phyloP scores from a whole-genome alignment of 2,888 invertebrate species.

The Eristalis pertinax region DNA sequence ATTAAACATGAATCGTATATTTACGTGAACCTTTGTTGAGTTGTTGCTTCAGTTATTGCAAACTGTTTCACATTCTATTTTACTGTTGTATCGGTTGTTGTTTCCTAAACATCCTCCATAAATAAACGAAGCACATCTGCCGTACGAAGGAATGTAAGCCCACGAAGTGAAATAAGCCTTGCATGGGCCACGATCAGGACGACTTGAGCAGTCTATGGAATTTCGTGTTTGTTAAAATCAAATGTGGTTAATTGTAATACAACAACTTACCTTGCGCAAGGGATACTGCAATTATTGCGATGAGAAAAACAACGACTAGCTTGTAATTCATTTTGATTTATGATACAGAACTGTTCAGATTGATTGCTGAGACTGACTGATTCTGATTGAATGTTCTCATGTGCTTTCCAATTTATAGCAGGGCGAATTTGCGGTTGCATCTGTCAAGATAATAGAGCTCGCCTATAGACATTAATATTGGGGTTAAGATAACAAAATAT shows the following conservation, averaged over 20 bases:
- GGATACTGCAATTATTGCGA: not conserved
- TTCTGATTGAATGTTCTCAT: not conserved
- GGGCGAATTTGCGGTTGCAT: not conserved
- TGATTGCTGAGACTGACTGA: not conserved
- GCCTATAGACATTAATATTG: not conserved
- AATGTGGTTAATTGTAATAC: no score
- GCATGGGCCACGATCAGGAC: constrained; percentile 4
- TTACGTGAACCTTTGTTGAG: not conserved
- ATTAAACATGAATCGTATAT: not conserved
- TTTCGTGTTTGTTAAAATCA: not conserved
- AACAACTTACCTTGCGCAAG: not conserved
- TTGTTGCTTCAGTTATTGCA: constrained; percentile 4
- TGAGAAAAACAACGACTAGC: not conserved
- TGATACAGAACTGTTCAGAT: not conserved
- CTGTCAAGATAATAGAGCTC: not conserved
- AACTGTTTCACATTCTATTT: constrained; percentile 83
- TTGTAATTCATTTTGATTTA: not conserved
- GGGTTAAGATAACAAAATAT: no score
- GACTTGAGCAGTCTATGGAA: constrained; percentile 16
- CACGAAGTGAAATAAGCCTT: not conserved
- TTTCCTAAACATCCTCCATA: constrained; percentile 90
- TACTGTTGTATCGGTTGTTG: constrained; percentile 87
- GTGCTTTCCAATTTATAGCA: not conserved
- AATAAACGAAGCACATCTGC: constrained; percentile 87
- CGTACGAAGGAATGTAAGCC: constrained; percentile 85